A percentile compares a stretch with the other conserved stretches of the same genome.
These are phyloP conservation scores for Brenthis daphne DNA, from an alignment of 2,888 invertebrate species.

Conservation along the genomic window DNA sequence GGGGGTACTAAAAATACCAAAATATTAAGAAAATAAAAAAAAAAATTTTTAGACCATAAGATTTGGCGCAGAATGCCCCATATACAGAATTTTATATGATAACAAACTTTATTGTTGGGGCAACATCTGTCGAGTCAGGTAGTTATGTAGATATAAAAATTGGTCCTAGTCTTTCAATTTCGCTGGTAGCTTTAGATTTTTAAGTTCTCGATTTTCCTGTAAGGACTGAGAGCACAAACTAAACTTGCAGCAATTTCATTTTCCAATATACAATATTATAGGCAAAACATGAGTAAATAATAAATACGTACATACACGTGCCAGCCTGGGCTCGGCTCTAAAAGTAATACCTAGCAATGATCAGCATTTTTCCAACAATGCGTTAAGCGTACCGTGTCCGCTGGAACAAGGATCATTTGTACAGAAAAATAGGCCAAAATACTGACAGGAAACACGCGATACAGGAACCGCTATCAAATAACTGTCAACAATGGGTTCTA, in stretches of 20 bases:
- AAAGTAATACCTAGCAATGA: not conserved
- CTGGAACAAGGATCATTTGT: not conserved
- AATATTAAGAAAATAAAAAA: no score
- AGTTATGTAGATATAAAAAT: no score
- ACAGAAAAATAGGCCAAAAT: slow-evolving; percentile 14
- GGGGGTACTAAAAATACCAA: no score
- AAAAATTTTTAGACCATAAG: no score
- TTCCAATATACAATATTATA: not conserved
- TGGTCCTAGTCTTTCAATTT: no score
- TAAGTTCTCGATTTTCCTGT: no score
- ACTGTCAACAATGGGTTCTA: not conserved
- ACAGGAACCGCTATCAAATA: not conserved
- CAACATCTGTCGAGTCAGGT: no score
- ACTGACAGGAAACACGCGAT: not conserved
- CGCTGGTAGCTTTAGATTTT: no score
- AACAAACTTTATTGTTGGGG: no score
- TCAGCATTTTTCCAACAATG: slow-evolving; percentile 21
- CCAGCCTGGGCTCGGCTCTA: slow-evolving; percentile 9
- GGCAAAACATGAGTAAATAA: not conserved
- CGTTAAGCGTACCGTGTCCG: slow-evolving; percentile 15
- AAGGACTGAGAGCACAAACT: no score
- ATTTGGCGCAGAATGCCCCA: no score
- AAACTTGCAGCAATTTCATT: not conserved
- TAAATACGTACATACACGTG: not conserved
- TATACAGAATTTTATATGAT: no score